Conservation (phyloP, 2,113 vertebrate species). For the Gobiocypris rarus region DNA sequence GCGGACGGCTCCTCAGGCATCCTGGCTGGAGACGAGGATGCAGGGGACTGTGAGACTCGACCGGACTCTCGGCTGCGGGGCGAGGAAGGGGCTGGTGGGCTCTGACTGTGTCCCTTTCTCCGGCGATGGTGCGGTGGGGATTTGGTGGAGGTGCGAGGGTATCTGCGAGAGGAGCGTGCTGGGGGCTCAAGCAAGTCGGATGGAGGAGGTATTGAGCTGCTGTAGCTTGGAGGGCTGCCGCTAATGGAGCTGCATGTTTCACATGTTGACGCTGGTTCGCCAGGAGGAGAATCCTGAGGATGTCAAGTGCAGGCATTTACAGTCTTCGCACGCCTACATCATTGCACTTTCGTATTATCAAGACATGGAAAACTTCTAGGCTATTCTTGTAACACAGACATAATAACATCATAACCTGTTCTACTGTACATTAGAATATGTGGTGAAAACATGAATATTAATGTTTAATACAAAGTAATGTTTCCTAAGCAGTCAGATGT, state of each 20-base stretch:
- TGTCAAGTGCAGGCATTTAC: slow-evolving; percentile 32
- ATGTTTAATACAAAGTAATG: slow-evolving; percentile 3
- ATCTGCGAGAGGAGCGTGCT: slow-evolving; percentile 70
- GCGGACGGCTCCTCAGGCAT: slow-evolving; percentile 66
- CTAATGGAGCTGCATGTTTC: slow-evolving; percentile 75
- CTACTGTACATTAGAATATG: background rate
- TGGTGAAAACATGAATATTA: slow-evolving; percentile 14
- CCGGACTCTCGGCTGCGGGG: slow-evolving; percentile 63
- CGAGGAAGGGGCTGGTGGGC: slow-evolving; percentile 63
- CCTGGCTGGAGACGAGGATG: slow-evolving; percentile 65
- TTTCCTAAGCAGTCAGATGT: background rate
- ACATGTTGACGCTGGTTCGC: slow-evolving; percentile 72
- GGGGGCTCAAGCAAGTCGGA: slow-evolving; percentile 71
- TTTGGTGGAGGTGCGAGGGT: slow-evolving; percentile 70
- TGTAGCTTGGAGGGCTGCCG: slow-evolving; percentile 74
- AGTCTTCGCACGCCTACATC: slow-evolving; percentile 29
- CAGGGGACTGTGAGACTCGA: slow-evolving; percentile 65
- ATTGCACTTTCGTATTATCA: slow-evolving; percentile 2
- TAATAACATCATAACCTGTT: background rate
- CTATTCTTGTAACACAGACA: background rate
- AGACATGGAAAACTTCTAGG: background rate
- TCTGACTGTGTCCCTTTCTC: slow-evolving; percentile 65
- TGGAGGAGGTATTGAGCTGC: slow-evolving; percentile 59
- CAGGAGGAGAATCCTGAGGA: slow-evolving; percentile 79
- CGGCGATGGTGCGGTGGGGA: slow-evolving; percentile 70